Percentiles rank a stretch among this genome's conserved stretches.
Evolutionary conservation across 1,140 invertebrate genomes (phyloP).

Genomic region (Philotrypesis tridentata): DNA sequence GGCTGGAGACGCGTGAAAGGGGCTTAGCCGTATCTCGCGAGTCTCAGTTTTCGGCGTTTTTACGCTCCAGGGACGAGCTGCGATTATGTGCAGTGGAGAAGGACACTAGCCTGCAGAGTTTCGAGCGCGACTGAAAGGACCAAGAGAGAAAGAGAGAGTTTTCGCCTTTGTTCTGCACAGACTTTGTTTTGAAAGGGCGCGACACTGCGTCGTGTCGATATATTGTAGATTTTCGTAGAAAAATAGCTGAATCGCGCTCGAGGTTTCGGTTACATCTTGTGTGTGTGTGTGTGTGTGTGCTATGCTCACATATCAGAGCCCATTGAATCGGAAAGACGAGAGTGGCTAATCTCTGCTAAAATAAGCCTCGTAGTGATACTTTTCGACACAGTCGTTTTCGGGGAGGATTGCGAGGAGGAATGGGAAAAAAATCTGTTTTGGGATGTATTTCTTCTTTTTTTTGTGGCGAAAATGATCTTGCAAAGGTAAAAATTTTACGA

Average conservation of each 20-base stretch:
- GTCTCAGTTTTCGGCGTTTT: constrained; percentile 1
- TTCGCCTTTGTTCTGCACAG: background rate
- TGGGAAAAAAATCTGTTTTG: no score
- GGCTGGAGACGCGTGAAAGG: background rate
- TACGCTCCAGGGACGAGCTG: no score
- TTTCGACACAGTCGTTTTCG: no score
- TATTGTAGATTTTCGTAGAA: background rate
- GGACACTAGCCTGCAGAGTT: no score
- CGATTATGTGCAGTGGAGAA: background rate
- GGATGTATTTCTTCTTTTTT: background rate
- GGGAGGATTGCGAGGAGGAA: no score
- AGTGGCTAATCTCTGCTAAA: background rate
- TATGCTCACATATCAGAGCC: no score
- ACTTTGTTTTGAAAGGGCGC: background rate
- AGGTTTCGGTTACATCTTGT: constrained; percentile 7
- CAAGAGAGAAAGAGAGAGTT: background rate
- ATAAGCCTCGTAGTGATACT: background rate
- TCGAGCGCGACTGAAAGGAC: no score
- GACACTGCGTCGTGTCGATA: background rate
- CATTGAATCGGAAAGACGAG: background rate
- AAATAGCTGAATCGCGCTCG: background rate
- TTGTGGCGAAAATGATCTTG: no score
- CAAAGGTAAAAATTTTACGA: no score
- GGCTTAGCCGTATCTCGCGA: constrained; percentile 30
- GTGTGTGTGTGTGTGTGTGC: no score